These are phyloP conservation scores for Lepidocolaptes lacrymiger DNA, from an alignment of 2,797 vertebrate species.

Conservation along the genomic window DNA sequence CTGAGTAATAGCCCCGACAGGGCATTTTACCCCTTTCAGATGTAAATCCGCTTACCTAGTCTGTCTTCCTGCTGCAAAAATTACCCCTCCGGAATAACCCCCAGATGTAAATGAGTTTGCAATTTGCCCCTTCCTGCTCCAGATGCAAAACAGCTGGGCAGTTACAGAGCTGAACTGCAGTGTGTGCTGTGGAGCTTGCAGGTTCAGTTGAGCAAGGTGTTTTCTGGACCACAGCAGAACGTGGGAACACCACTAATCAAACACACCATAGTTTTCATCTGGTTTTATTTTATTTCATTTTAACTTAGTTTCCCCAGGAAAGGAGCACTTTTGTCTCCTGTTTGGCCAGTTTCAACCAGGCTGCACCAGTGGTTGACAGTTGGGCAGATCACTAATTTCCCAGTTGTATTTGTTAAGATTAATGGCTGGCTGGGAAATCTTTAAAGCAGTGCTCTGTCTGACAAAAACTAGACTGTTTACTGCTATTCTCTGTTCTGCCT, in stretches of 20 bases:
- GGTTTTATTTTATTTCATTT: neutral
- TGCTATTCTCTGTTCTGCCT: neutral
- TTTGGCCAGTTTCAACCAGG: neutral
- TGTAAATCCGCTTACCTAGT: neutral
- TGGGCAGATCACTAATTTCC: neutral
- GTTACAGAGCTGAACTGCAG: neutral
- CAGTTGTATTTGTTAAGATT: neutral
- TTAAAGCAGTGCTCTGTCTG: neutral
- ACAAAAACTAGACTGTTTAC: neutral
- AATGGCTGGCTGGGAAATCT: neutral
- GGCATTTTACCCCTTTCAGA: neutral
- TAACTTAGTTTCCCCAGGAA: neutral
- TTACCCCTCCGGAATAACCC: neutral
- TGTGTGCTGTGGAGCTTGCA: neutral
- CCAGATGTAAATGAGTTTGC: neutral
- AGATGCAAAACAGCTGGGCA: neutral
- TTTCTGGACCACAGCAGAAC: neutral
- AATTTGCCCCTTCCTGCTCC: neutral
- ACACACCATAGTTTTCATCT: neutral
- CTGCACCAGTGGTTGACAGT: neutral
- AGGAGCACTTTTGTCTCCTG: neutral
- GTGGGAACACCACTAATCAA: neutral
- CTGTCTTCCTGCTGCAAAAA: neutral
- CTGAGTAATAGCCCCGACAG: neutral
- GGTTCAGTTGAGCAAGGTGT: neutral